Percentiles rank a stretch among this genome's conserved stretches.
phyloP scores from a whole-genome alignment of 2,113 vertebrate species.

The Cyanocitta stelleri region DNA sequence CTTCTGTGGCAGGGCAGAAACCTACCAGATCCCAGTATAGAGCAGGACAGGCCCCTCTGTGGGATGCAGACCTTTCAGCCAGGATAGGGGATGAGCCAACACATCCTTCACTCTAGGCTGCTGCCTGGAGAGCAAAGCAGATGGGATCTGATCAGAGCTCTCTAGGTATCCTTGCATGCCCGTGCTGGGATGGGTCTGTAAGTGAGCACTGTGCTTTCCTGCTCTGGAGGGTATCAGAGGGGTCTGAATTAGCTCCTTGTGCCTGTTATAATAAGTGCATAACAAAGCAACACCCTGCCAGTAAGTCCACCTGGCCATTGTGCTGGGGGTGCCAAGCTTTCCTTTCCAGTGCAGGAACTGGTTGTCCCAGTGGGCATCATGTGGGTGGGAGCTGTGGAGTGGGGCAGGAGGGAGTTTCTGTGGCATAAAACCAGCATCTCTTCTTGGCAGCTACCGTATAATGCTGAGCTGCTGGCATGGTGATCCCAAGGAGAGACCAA shows the following conservation, averaged over 20 bases:
- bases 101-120: not conserved
- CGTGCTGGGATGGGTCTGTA: not conserved
- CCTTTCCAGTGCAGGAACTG: not conserved
- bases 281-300: not conserved
- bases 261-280: not conserved
- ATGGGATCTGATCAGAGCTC: not conserved
- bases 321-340: not conserved
- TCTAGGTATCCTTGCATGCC: not conserved
- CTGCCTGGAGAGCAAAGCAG: not conserved
- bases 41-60: not conserved
- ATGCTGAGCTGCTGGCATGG: conserved; percentile 97
- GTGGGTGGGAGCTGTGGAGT: not conserved
- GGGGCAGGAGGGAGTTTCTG: not conserved
- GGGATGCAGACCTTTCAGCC: not conserved
- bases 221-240: not conserved
- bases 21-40: not conserved
- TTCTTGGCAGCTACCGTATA: conserved; percentile 83
- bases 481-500: conserved; percentile 90
- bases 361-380: not conserved
- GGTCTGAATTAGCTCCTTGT: not conserved
- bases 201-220: not conserved
- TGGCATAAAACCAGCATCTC: not conserved
- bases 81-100: not conserved
- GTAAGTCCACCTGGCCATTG: not conserved
- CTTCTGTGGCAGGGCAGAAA: not conserved